Conservation (phyloP, 2,888 invertebrate species). For the Parnassius orleans region DNA sequence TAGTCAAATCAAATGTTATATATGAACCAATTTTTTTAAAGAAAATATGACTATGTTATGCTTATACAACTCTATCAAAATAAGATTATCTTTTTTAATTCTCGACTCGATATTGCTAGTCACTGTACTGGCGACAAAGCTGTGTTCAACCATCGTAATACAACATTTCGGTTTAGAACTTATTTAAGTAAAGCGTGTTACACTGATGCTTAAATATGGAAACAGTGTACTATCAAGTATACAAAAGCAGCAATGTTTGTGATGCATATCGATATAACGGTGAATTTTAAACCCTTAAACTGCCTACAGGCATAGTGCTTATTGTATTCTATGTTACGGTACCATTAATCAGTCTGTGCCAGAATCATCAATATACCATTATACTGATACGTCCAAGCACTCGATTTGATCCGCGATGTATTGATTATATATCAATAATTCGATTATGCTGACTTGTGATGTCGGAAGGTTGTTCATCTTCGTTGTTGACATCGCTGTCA, state of each 20-base stretch:
- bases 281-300: conserved; percentile 43
- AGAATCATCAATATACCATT: conserved; percentile 79
- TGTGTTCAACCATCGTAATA: conserved; percentile 50
- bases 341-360: conserved; percentile 79
- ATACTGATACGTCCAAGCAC: conserved; percentile 74
- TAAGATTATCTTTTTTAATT: conserved; percentile 37
- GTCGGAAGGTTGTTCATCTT: conserved; percentile 67
- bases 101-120: conserved; percentile 64
- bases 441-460: conserved; percentile 67
- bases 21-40: not conserved
- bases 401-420: conserved; percentile 72
- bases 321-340: conserved; percentile 68
- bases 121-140: conserved; percentile 76
- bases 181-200: conserved; percentile 27
- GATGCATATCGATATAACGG: conserved; percentile 12
- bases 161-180: conserved; percentile 17
- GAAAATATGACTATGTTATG: not conserved
- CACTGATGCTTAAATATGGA: conserved; percentile 33
- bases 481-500: conserved; percentile 60
- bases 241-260: conserved; percentile 44
- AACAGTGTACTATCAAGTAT: not conserved
- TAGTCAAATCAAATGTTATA: no score
- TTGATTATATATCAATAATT: conserved; percentile 75
- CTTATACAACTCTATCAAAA: conserved; percentile 7
- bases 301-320: conserved; percentile 51